Conservation (phyloP, 2,888 invertebrate species). For the Spialia ferax region DNA sequence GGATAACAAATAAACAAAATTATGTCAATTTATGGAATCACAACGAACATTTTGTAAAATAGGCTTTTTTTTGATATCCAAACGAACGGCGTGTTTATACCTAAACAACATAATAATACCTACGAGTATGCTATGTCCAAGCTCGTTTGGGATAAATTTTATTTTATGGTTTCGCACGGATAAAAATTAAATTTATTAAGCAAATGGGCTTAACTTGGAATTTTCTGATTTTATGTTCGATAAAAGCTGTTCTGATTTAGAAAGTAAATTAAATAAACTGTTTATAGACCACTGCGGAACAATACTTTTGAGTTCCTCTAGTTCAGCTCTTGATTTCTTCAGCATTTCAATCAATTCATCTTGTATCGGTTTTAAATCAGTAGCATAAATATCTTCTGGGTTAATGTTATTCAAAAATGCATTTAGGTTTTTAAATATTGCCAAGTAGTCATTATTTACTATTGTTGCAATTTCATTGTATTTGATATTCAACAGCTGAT, state of each 20-base stretch:
- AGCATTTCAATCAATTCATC: slow-evolving; percentile 45
- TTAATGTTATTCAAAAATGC: slow-evolving; percentile 46
- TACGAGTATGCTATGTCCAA: too few relatives aligned
- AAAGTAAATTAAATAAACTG: slow-evolving; percentile 40
- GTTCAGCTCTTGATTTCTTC: slow-evolving; percentile 44
- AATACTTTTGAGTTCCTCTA: slow-evolving; percentile 44
- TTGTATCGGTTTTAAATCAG: slow-evolving; percentile 49
- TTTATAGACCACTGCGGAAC: slow-evolving; percentile 42
- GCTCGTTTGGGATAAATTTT: too few relatives aligned
- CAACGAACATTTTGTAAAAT: too few relatives aligned
- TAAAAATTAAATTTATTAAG: too few relatives aligned
- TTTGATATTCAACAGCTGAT: slow-evolving; percentile 48
- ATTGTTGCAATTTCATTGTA: slow-evolving; percentile 44
- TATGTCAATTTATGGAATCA: too few relatives aligned
- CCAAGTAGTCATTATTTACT: slow-evolving; percentile 6
- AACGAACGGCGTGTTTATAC: too few relatives aligned
- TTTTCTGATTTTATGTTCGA: slow-evolving; percentile 25
- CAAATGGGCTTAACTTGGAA: background rate
- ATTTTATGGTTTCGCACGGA: too few relatives aligned
- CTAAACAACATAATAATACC: too few relatives aligned
- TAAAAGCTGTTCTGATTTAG: slow-evolving; percentile 44
- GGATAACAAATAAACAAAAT: too few relatives aligned
- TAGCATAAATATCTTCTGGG: slow-evolving; percentile 42
- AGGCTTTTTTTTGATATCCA: too few relatives aligned
- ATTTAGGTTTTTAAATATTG: slow-evolving; percentile 50